Conservation (phyloP, 2,797 vertebrate genomes). For the Smutsia temminckii region DNA sequence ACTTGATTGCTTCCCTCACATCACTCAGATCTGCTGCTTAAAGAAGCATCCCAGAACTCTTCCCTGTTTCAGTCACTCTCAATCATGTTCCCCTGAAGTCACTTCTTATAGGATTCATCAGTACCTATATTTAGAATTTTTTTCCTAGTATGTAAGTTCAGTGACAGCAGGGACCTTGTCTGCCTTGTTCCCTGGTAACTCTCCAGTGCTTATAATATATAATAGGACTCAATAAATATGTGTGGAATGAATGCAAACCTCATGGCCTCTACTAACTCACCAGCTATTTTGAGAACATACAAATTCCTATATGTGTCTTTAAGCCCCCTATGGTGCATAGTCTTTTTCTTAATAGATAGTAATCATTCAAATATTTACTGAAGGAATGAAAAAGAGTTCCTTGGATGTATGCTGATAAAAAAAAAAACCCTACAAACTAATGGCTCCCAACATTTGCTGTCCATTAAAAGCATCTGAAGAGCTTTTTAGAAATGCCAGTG, state of each 20-base stretch:
- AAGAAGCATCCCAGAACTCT: not conserved
- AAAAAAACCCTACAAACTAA: not conserved
- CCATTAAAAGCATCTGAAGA: slow-evolving; percentile 17
- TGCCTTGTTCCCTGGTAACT: not conserved
- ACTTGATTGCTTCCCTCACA: not conserved
- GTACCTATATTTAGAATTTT: not conserved
- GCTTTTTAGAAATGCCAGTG: not conserved
- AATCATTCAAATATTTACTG: slow-evolving; percentile 32
- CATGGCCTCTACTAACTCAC: not conserved
- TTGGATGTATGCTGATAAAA: not conserved
- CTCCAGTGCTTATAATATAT: not conserved
- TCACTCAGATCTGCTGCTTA: not conserved
- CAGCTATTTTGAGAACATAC: not conserved
- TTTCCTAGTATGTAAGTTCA: not conserved
- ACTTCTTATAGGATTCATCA: not conserved
- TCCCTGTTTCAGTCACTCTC: not conserved
- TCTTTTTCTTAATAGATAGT: not conserved
- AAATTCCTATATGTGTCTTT: not conserved
- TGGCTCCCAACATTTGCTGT: not conserved
- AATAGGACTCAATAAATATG: not conserved
- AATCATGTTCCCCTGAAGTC: not conserved
- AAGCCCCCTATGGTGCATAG: not conserved
- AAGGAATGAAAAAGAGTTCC: not conserved
- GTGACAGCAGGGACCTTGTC: not conserved
- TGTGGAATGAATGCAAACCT: not conserved